These are phyloP conservation scores for Germaria angustata DNA, from an alignment of 2,888 invertebrate genomes.

Conservation along the genomic window DNA sequence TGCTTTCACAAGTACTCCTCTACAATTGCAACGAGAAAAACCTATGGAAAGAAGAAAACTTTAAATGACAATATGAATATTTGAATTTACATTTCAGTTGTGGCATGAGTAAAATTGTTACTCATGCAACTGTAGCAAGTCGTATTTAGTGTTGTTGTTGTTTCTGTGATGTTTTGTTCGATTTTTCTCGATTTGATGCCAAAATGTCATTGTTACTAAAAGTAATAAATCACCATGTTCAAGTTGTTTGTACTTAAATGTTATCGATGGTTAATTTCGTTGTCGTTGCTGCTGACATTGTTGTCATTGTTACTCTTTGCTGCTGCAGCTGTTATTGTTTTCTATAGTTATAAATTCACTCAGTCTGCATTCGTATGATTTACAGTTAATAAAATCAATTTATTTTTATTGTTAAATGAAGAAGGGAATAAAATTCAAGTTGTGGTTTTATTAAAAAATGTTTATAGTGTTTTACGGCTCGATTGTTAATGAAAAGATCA, in stretches of 20 bases:
- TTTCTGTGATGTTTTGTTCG: background rate
- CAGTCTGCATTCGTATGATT: slow-evolving; percentile 53
- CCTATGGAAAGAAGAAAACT: background rate
- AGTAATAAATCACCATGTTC: slow-evolving; percentile 62
- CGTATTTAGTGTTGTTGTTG: slow-evolving; percentile 26
- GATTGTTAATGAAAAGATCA: background rate
- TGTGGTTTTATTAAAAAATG: slow-evolving; percentile 6
- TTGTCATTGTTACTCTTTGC: background rate
- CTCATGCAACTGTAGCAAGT: slow-evolving; percentile 5
- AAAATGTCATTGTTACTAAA: slow-evolving; percentile 61
- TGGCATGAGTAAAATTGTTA: slow-evolving; percentile 21
- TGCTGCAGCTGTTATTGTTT: background rate
- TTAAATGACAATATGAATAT: slow-evolving; percentile 36
- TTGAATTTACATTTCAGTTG: slow-evolving; percentile 45
- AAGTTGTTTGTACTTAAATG: slow-evolving; percentile 63
- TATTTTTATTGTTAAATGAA: slow-evolving; percentile 51
- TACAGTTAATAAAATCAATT: slow-evolving; percentile 62
- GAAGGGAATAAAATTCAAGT: slow-evolving; percentile 11
- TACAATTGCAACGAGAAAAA: background rate
- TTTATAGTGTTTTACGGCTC: background rate
- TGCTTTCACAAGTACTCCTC: background rate
- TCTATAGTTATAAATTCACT: slow-evolving; percentile 30
- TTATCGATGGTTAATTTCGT: slow-evolving; percentile 65
- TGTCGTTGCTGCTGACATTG: background rate
- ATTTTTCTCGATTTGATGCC: slow-evolving; percentile 45